A percentile compares a stretch with the other conserved stretches of the same genome.
These are phyloP conservation scores for Papilio machaon DNA, from an alignment of 1,140 invertebrate species.

Conservation along the genomic window DNA sequence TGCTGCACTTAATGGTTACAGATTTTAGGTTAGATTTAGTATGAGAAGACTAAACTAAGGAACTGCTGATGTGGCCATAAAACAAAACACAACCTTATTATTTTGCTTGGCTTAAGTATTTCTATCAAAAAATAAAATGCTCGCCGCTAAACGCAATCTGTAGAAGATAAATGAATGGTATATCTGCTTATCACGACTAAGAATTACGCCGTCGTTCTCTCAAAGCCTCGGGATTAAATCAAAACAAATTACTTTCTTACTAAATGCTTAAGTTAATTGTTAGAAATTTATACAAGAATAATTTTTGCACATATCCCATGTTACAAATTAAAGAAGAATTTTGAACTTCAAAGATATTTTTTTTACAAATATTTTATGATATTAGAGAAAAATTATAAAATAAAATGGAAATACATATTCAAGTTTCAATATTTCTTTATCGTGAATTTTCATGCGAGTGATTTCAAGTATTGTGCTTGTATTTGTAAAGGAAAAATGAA, in stretches of 20 bases:
- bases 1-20: too few species aligned
- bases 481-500: not conserved
- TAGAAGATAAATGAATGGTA: constrained; percentile 9
- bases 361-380: not conserved
- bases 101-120: not conserved
- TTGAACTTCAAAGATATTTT: too few species aligned
- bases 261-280: not conserved
- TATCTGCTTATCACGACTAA: not conserved
- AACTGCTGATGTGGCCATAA: not conserved
- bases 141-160: not conserved
- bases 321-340: not conserved
- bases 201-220: not conserved
- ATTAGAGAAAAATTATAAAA: not conserved
- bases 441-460: not conserved
- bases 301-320: not conserved
- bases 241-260: constrained; percentile 18
- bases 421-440: not conserved
- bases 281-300: not conserved
- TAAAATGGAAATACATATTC: not conserved
- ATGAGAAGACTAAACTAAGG: not conserved
- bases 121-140: not conserved
- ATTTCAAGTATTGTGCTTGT: not conserved
- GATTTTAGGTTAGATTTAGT: too few species aligned
- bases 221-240: constrained; percentile 14
- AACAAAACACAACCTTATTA: not conserved